phyloP scores from a whole-genome alignment of 2,888 invertebrate genomes.

The Epinotia ramella region DNA sequence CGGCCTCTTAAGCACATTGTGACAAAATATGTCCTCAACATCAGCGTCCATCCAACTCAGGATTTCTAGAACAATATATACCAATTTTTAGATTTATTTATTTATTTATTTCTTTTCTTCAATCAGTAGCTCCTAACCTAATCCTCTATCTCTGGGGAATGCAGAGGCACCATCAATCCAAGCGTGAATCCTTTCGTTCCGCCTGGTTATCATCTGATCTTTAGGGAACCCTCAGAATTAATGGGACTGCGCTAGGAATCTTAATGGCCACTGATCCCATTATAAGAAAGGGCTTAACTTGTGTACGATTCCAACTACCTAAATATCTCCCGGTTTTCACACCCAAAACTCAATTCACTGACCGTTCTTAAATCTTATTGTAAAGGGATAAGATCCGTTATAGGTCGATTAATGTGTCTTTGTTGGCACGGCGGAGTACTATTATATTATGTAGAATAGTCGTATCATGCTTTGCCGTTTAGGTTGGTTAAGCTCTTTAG shows the following conservation, averaged over 20 bases:
- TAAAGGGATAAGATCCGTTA: background rate
- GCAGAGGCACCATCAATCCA: constrained; percentile 4
- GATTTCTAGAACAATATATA: background rate
- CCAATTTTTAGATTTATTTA: too few relatives aligned
- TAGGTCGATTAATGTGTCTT: background rate
- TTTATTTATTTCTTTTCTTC: too few relatives aligned
- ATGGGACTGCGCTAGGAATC: constrained; percentile 18
- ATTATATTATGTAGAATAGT: background rate
- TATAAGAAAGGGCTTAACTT: background rate
- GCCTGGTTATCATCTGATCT: constrained; percentile 24
- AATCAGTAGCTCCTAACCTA: constrained; percentile 4
- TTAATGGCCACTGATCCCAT: background rate
- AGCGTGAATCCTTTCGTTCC: constrained; percentile 1
- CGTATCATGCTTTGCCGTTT: background rate
- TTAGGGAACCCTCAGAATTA: constrained; percentile 25
- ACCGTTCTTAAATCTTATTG: background rate
- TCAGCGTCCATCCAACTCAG: too few relatives aligned
- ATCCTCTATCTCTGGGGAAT: background rate
- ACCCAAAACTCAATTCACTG: background rate
- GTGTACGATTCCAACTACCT: background rate
- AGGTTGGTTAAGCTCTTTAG: background rate
- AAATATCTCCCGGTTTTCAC: background rate
- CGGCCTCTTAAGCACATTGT: too few relatives aligned
- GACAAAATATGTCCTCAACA: too few relatives aligned
- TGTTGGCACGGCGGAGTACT: background rate